Evolutionary conservation across 2,797 vertebrate species (phyloP).

Genomic region (Gambusia yucatana): DNA sequence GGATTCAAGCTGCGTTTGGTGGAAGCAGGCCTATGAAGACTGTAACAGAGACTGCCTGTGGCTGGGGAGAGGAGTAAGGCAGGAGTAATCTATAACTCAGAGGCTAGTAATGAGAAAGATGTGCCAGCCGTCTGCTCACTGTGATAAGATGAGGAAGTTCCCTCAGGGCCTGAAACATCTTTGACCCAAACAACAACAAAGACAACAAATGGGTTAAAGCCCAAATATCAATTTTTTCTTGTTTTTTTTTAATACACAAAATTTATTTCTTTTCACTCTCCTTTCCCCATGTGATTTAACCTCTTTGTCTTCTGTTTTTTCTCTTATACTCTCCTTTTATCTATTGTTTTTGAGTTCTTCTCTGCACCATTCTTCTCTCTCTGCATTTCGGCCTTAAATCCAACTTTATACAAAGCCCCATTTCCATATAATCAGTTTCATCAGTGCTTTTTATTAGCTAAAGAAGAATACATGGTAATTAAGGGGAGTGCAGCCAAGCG

Average conservation of each 20-base stretch:
- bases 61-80: constrained; percentile 71
- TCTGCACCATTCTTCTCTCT: constrained; percentile 46
- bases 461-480: constrained; percentile 86
- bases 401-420: constrained; percentile 62
- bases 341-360: constrained; percentile 36
- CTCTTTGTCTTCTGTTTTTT: constrained; percentile 39
- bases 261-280: constrained; percentile 35
- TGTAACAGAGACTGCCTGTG: constrained; percentile 75
- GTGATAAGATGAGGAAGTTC: constrained; percentile 82
- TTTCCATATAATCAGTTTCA: constrained; percentile 83
- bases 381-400: constrained; percentile 59
- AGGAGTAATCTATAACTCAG: constrained; percentile 81
- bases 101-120: constrained; percentile 82
- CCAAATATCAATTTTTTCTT: constrained; percentile 52
- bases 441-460: constrained; percentile 84
- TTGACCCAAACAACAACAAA: constrained; percentile 80
- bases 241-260: constrained; percentile 47
- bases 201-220: constrained; percentile 77
- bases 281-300: constrained; percentile 32
- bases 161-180: constrained; percentile 74
- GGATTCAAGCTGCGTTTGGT: constrained; percentile 74
- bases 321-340: constrained; percentile 20
- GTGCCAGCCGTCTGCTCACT: constrained; percentile 79
- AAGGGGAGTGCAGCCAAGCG: constrained; percentile 76
- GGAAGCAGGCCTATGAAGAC: constrained; percentile 66